Evolutionary conservation across 2,888 invertebrate genomes (phyloP).

Genomic region (Troides oblongomaculatus): DNA sequence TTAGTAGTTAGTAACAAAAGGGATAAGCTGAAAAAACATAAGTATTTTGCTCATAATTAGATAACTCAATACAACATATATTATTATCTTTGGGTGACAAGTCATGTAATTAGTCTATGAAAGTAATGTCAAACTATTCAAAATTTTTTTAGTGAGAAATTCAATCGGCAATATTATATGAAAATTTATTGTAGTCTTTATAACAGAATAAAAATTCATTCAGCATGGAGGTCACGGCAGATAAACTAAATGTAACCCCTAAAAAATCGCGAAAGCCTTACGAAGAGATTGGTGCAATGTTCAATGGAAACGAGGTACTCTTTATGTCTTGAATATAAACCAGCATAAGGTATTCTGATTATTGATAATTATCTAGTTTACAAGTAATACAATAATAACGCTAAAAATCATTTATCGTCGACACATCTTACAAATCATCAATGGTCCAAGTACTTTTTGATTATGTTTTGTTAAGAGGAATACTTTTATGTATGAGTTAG

Average conservation of each 20-base stretch:
- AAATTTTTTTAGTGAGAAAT: not conserved
- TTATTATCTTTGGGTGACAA: not conserved
- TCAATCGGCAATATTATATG: not conserved
- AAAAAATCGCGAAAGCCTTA: slow-evolving; percentile 57
- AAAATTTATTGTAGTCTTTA: slow-evolving; percentile 5
- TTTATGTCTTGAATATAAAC: not conserved
- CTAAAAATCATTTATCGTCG: no score
- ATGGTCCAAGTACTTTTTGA: no score
- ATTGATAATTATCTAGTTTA: not conserved
- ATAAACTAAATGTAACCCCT: slow-evolving; percentile 31
- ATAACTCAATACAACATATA: not conserved
- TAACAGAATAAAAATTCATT: not conserved
- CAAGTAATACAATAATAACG: no score
- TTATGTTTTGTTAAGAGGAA: no score
- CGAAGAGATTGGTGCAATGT: slow-evolving; percentile 83
- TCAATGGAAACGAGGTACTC: slow-evolving; percentile 81
- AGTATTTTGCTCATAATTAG: no score
- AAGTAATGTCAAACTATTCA: slow-evolving; percentile 11
- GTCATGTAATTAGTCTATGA: slow-evolving; percentile 14
- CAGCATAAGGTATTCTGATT: not conserved
- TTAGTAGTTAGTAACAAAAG: no score
- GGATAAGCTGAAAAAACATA: no score
- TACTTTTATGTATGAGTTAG: no score
- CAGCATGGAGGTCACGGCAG: slow-evolving; percentile 28
- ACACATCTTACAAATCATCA: no score